Conservation (phyloP, 2,797 vertebrate species). For the Acanthiza pusilla region DNA sequence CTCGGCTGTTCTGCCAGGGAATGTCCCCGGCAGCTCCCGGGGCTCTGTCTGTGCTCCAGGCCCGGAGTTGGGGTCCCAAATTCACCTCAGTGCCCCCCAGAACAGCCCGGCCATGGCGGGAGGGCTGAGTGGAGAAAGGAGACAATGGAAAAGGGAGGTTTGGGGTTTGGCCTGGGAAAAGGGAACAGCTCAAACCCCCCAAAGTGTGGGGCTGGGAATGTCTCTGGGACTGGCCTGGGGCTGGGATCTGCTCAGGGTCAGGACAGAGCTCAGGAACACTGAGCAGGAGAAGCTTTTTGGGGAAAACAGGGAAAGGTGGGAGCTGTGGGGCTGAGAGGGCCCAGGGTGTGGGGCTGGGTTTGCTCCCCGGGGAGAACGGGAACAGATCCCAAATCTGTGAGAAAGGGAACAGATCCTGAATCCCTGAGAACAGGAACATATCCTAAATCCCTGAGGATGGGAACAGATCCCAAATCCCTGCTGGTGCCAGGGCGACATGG, state of each 20-base stretch:
- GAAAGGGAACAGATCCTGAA: too few species aligned
- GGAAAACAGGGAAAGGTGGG: not conserved
- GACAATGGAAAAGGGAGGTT: not conserved
- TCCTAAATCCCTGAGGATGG: too few species aligned
- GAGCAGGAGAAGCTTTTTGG: not conserved
- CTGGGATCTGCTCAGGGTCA: accelerated
- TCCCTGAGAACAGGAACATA: too few species aligned
- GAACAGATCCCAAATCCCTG: too few species aligned
- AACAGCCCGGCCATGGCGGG: too few species aligned
- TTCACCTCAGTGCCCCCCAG: not conserved
- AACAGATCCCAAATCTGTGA: not conserved
- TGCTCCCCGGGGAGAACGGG: not conserved
- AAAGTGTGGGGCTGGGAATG: not conserved
- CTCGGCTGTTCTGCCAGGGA: not conserved
- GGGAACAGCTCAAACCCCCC: accelerated
- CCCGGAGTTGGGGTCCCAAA: not conserved
- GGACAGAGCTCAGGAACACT: not conserved
- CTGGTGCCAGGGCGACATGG: too few species aligned
- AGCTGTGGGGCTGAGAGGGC: not conserved
- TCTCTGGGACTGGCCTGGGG: not conserved
- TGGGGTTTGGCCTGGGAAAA: not conserved
- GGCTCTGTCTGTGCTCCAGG: not conserved
- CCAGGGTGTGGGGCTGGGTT: not conserved
- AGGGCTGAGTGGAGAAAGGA: not conserved
- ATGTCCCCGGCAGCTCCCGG: not conserved